phyloP scores from a whole-genome alignment of 2,113 vertebrate genomes.

The Mesoclemmys tuberculata region DNA sequence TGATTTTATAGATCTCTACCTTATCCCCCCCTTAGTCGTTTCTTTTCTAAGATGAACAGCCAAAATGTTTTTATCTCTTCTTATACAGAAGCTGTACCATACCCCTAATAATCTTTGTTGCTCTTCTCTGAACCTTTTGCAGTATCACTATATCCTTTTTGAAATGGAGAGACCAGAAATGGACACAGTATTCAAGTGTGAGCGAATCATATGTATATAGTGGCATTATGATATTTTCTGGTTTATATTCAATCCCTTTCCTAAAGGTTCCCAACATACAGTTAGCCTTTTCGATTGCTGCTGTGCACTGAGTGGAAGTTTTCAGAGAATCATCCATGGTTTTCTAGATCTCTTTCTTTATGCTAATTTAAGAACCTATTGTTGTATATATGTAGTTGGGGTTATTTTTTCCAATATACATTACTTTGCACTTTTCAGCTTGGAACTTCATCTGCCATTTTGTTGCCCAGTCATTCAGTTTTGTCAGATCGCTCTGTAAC shows the following conservation, averaged over 20 bases:
- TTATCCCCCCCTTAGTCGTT: background rate
- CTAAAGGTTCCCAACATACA: background rate
- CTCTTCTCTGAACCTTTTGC: background rate
- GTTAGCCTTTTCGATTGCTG: background rate
- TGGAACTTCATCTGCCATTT: background rate
- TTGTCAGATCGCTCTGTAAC: background rate
- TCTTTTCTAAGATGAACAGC: background rate
- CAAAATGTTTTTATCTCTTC: background rate
- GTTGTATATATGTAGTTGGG: background rate
- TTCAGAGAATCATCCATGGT: background rate
- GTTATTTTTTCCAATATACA: background rate
- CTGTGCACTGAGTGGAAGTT: background rate
- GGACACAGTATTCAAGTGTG: background rate
- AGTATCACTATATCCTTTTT: background rate
- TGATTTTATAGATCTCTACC: background rate
- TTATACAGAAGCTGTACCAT: background rate
- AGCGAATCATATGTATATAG: background rate
- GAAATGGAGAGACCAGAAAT: background rate
- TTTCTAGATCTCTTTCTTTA: background rate
- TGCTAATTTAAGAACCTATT: background rate
- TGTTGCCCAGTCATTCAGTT: background rate
- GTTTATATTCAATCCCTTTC: background rate
- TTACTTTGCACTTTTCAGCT: background rate
- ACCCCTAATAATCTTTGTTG: background rate
- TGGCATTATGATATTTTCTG: background rate